These are phyloP conservation scores for Junonia oenone DNA, from an alignment of 2,888 invertebrate genomes.

Conservation along the genomic window DNA sequence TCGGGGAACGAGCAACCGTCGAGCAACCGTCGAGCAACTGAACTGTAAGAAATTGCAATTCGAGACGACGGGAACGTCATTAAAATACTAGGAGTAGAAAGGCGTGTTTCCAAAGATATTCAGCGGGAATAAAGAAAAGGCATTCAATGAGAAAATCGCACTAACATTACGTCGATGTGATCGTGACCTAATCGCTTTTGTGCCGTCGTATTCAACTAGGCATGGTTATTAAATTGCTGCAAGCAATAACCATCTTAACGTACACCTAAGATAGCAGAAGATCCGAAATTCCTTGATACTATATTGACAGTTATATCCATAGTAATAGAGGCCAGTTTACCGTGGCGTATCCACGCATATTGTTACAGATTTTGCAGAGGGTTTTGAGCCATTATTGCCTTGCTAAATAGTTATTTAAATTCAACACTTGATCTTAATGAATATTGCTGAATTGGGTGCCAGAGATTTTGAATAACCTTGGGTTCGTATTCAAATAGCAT, in stretches of 20 bases:
- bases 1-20: background rate
- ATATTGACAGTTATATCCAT: slow-evolving; percentile 5
- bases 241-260: slow-evolving; percentile 59
- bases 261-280: slow-evolving; percentile 23
- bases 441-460: slow-evolving; percentile 28
- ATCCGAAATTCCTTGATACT: slow-evolving; percentile 9
- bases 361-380: slow-evolving; percentile 11
- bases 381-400: slow-evolving; percentile 38
- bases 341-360: slow-evolving; percentile 2
- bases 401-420: slow-evolving; percentile 69
- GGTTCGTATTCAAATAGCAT: background rate
- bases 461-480: slow-evolving; percentile 22
- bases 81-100: slow-evolving; percentile 33
- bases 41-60: slow-evolving; percentile 29
- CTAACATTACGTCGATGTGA: slow-evolving; percentile 27
- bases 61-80: slow-evolving; percentile 30
- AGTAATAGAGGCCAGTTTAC: slow-evolving; percentile 9
- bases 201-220: slow-evolving; percentile 32
- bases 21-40: background rate
- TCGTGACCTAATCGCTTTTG: slow-evolving; percentile 32
- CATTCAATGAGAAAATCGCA: slow-evolving; percentile 33
- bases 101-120: slow-evolving; percentile 31
- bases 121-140: slow-evolving; percentile 29
- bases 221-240: slow-evolving; percentile 57
- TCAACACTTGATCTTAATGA: slow-evolving; percentile 42